Evolutionary conservation across 2,113 vertebrate species (phyloP), one percentile per base, ranked within the genome.

Genomic region (Myotis brandtii): DNA sequence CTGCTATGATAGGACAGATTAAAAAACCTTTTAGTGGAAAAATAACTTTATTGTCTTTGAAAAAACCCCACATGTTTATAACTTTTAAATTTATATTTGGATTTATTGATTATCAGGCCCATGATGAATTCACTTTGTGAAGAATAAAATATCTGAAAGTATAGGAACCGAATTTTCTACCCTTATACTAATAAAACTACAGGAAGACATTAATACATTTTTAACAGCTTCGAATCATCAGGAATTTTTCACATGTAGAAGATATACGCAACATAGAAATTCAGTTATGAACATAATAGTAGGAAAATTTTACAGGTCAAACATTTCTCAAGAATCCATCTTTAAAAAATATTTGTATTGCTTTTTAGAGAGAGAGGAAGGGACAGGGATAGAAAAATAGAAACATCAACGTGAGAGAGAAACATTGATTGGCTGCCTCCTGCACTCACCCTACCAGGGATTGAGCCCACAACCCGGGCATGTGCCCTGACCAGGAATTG

Each of bases 101-200:
- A 50, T 93, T 91, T 96, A 94, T 92, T 96, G 72, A 80, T 94
- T 89, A 59, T 23, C 23, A 87, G 48, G 32, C 87, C 18, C 17
- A n/a, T 37, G 14, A 67, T 85, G 16, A 82, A 86, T 94, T 83
- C 14, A 64, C 76, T 79, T 50, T 69, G 34, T 82, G 18, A 94
- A 40, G 52, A 72, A 95, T 81, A 48, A 94, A 27, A 46, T 20
- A 67, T 73, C 54, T 72, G 37, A 72, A 46, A 75, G 76, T 67
- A 91, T 27, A 89, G 43, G 23, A 75, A 66, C 20, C 17, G 81
- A 27, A 76, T 77, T 92, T 94, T 90, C 79, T 73, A 87, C 14
- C 13, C 32, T 67, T 70, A 59, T 9, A 87, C 30, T 6, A 80
- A 67, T 59, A 23, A 27, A 81, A 43, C 40, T 73, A 82, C 72